Base-by-base conservation (phyloP, 2,113 vertebrate species). In the Calcarius ornatus region DNA sequence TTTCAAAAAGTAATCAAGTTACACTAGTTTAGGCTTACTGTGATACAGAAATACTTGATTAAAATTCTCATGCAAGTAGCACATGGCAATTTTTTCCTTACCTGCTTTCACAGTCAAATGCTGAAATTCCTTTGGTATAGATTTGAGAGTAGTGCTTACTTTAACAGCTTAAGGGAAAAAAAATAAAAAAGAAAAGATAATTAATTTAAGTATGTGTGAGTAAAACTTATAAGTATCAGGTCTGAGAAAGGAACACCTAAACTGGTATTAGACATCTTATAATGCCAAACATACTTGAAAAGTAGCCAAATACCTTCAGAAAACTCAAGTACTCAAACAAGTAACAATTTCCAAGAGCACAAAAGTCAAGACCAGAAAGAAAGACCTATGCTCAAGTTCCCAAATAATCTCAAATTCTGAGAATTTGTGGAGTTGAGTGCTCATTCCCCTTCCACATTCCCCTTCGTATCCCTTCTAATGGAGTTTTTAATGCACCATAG, bases 71-170 rank as follows among this genome's bases (percentile, higher is more conserved):
- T 37, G 38, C 27, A 90, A 93, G 60, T 54, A 76, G 73, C 12
- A 71, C 6, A 5, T 54, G 17, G 61, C 43, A 47, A 88, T 66
- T 77, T 90, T 95, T 94, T 86, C 95, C 96, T 97, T 98, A 98
- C 98, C 98, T 98, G 97, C 86, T 93, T 98, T 98, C 90, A 97
- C 82, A 94, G 96, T 94, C 85, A 94, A 81, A 40, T 97, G 85
- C 81, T 97, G 97, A 95, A 95, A 97, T 92, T 98, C 97, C 96
- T 98, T 98, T 96, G 97, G 96, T 95, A 97, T 96, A 33, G 14
- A 78, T 96, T 97, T 98, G 83, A 94, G 91, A 81, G 81, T 37
- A 88, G 94, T 84, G 93, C 60, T 97, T 60, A 72, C 82, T 96
- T 97, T 97, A 94, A 91, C 90, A 94, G 86, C 97, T 98, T 91